Conservation (phyloP, 2,888 invertebrate species). For the Tipula confusa region DNA sequence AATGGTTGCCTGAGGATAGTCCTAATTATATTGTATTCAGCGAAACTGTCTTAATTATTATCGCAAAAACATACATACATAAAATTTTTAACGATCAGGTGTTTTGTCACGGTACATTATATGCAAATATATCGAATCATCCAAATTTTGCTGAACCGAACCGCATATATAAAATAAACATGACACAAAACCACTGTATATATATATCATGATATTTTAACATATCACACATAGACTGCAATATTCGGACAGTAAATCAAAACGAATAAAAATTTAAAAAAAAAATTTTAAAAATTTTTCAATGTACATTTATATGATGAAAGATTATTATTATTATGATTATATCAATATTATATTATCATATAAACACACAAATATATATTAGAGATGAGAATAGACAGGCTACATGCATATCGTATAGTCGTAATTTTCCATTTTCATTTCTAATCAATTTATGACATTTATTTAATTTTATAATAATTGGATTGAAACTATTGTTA, state of each 20-base stretch:
- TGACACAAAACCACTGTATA: not conserved
- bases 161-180: not conserved
- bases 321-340: constrained; percentile 20
- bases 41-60: not conserved
- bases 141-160: not conserved
- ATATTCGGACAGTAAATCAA: constrained; percentile 20
- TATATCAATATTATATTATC: constrained; percentile 12
- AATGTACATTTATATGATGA: not conserved
- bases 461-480: constrained; percentile 25
- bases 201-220: not conserved
- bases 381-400: constrained; percentile 20
- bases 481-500: constrained; percentile 20
- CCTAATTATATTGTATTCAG: not conserved
- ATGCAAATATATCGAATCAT: not conserved
- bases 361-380: constrained; percentile 20
- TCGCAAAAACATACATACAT: too few relatives aligned
- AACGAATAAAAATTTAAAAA: not conserved
- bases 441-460: constrained; percentile 25
- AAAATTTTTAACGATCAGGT: not conserved
- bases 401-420: not conserved
- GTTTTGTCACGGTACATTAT: not conserved
- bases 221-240: constrained; percentile 15
- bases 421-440: constrained; percentile 20
- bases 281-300: not conserved
- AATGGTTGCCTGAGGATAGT: not conserved